A percentile compares a stretch with the other conserved stretches of the same genome.
phyloP scores from a whole-genome alignment of 1,140 invertebrate species.

The Aphidius gifuensis region DNA sequence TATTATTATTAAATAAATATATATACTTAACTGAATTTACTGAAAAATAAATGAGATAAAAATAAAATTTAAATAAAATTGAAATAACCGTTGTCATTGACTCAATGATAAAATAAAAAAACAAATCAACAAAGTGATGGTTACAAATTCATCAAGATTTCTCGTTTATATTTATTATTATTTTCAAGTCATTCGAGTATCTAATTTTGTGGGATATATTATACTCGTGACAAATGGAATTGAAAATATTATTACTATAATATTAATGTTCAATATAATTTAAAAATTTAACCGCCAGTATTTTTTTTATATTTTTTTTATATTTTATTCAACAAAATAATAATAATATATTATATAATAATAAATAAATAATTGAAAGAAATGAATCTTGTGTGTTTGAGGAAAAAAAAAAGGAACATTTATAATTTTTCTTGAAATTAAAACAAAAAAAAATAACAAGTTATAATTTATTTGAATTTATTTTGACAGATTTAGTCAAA shows the following conservation, averaged over 20 bases:
- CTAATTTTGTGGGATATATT: constrained; percentile 12
- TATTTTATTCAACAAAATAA: too few relatives aligned
- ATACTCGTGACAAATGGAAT: constrained; percentile 33
- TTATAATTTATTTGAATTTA: too few relatives aligned
- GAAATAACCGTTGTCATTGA: neutral
- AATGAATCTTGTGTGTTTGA: too few relatives aligned
- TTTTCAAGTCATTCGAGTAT: constrained; percentile 14
- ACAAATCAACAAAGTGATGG: constrained; percentile 2
- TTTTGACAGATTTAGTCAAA: too few relatives aligned
- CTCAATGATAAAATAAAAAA: neutral
- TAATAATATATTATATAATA: too few relatives aligned
- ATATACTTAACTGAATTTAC: neutral
- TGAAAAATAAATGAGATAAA: neutral
- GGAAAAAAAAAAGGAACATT: too few relatives aligned
- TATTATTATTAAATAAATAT: constrained; percentile 6
- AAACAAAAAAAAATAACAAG: too few relatives aligned
- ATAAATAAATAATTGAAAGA: too few relatives aligned
- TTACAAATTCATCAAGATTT: constrained; percentile 15
- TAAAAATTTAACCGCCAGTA: constrained; percentile 32
- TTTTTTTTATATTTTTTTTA: constrained; percentile 21
- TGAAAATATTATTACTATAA: constrained; percentile 31
- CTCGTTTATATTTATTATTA: constrained; percentile 10
- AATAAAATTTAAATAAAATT: constrained; percentile 9
- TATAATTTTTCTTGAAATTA: too few relatives aligned
- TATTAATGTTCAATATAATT: constrained; percentile 38